Base-by-base conservation (phyloP, 2,113 vertebrate genomes). In the Solea solea region DNA sequence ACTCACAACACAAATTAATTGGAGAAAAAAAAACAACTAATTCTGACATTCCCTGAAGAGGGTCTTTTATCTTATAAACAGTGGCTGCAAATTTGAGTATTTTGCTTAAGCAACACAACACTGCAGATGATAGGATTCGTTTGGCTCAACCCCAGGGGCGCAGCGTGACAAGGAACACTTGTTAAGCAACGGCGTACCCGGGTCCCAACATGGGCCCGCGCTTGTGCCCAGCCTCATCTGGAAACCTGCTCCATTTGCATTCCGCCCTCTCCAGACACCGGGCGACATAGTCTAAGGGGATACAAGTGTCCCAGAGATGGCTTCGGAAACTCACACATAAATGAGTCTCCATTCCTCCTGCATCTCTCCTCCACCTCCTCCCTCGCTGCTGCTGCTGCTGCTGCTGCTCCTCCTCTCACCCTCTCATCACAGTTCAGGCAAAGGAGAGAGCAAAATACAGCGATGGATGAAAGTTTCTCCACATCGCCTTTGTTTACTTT, bases 61-160 rank as follows among this genome's bases (percentile, higher is more conserved):
- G 77, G 61, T 72, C 90, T 94, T 94, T 93, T 89, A 94, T 94
- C 91, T 93, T 91, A 89, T 92, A 93, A 94, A 94, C 87, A 92
- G 88, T 86, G 85, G 76, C 80, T 86, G 86, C 79, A 90, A 89
- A 92, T 78, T 78, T 82, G 77, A 86, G 82, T 83, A 81, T 86
- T 85, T 77, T 90, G 83, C 86, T 83, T 82, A 91, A 91, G 88
- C 85, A 93, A 89, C 85, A 90, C 86, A 86, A 81, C 82, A 78
- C 72, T 77, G 85, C 66, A 73, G 88, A 92, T 90, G 88, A 89
- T 91, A 82, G 79, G 64, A 87, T 87, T 90, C 62, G 66, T 85
- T 88, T 87, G 80, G 86, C 78, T 72, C 68, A 64, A 72, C 89
- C 90, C 87, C 88, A 78, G 76, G 85, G 87, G 88, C 85, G 63